Evolutionary conservation across 2,113 vertebrate genomes (phyloP).

Genomic region (Acanthisitta chloris): DNA sequence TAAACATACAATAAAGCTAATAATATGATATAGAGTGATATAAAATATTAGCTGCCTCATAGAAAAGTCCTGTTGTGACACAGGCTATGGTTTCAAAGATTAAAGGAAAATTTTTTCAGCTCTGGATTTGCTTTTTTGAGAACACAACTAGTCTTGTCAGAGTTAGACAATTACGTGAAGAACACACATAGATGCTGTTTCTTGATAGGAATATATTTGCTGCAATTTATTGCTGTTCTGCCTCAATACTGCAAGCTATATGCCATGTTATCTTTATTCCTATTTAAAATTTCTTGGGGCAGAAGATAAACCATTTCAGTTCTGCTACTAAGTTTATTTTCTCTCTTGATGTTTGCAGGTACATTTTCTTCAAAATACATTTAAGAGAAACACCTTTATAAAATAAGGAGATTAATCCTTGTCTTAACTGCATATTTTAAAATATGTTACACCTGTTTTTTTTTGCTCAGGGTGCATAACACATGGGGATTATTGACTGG

Average conservation of each 20-base stretch:
- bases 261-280: background rate
- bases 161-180: background rate
- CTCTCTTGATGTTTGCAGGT: background rate
- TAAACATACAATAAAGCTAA: background rate
- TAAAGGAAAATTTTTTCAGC: background rate
- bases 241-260: background rate
- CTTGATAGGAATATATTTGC: background rate
- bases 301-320: background rate
- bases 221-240: background rate
- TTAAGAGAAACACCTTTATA: background rate
- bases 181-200: background rate
- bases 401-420: background rate
- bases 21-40: background rate
- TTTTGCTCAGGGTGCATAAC: background rate
- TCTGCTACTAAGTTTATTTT: background rate
- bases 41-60: background rate
- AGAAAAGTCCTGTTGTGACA: background rate
- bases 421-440: background rate
- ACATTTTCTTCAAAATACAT: background rate
- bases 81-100: background rate
- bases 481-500: background rate
- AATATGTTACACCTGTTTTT: background rate
- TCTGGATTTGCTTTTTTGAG: background rate
- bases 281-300: background rate
- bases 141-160: background rate